These are phyloP conservation scores for Yponomeuta cagnagella DNA, from an alignment of 2,888 invertebrate species.

Conservation along the genomic window DNA sequence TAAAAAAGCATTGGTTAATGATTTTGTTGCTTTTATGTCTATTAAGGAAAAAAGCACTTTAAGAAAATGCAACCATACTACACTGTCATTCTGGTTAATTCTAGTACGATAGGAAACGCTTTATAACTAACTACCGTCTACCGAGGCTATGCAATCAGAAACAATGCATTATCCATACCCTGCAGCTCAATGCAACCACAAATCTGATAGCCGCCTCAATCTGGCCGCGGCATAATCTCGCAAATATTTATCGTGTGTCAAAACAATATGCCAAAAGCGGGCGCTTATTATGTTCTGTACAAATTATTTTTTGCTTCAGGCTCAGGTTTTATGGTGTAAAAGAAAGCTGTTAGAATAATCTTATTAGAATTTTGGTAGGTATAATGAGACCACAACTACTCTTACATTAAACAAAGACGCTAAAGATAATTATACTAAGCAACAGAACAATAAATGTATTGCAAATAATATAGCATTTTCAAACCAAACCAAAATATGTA, in stretches of 20 bases:
- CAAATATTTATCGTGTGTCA: slow-evolving; percentile 73
- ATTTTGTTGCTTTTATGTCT: background rate
- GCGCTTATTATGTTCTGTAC: slow-evolving; percentile 71
- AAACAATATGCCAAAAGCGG: slow-evolving; percentile 71
- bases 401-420: too few species aligned
- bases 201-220: slow-evolving; percentile 44
- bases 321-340: slow-evolving; percentile 30
- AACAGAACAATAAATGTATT: background rate
- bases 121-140: slow-evolving; percentile 14
- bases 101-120: slow-evolving; percentile 5
- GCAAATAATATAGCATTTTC: too few species aligned
- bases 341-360: background rate
- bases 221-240: slow-evolving; percentile 50
- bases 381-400: background rate
- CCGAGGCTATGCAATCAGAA: slow-evolving; percentile 25
- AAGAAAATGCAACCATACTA: background rate
- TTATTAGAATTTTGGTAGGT: background rate
- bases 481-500: background rate
- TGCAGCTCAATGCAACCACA: slow-evolving; percentile 11
- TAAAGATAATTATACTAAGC: too few species aligned
- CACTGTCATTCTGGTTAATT: background rate
- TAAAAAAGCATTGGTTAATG: background rate
- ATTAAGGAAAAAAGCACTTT: background rate
- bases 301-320: slow-evolving; percentile 64
- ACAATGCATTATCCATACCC: slow-evolving; percentile 24